Base-by-base conservation (phyloP, 2,888 invertebrate genomes). In the Capitulum mitella region DNA sequence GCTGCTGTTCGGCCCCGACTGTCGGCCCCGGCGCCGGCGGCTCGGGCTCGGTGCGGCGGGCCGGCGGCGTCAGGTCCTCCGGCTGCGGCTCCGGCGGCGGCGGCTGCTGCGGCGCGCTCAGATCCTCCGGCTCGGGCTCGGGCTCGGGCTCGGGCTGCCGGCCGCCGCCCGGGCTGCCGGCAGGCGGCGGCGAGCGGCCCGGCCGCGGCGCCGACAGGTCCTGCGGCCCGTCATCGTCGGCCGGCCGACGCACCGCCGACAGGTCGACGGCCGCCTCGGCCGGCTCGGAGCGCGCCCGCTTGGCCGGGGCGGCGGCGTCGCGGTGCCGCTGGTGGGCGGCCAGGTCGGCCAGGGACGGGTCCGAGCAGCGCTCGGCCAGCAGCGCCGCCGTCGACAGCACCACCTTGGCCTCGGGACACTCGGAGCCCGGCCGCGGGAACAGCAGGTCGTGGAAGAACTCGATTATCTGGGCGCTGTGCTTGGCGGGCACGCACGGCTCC, bases 401-500 rank as follows among this genome's bases (percentile, higher is more conserved):
- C 70, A 70, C 70, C 70, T 37, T 70, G 70, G 70, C 70, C 70
- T 70, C 70, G 22, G 70, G 70, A 10, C 70, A 70, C 37, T 37
- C 70, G 34, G 70, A 70, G 70, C 70, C 70, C 34, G 70, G 70
- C 37, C 70, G 70, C 70, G 70, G 70, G 70, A 70, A 70, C 37
- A 70, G 70, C 70, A 70, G 70, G 70, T 70, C 70, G 37, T 70
- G 70, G 70, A 70, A 70, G 70, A 70, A 70, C 70, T 70, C 70
- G 70, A 70, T 70, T 37, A 70, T 70, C 37, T 70, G 70, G 3
- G 70, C 70, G 70, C 70, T 37, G 37, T 70, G 70, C 10, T 70
- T 75, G 75, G 75, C 75, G 14, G 75, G 75, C 40, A 46, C 75
- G 46, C 75, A 75, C n/a, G 75, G 46, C 75, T 75, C 75, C 75